Evolutionary conservation across 2,797 vertebrate species (phyloP).

Genomic region (Sebastiscus tertius): DNA sequence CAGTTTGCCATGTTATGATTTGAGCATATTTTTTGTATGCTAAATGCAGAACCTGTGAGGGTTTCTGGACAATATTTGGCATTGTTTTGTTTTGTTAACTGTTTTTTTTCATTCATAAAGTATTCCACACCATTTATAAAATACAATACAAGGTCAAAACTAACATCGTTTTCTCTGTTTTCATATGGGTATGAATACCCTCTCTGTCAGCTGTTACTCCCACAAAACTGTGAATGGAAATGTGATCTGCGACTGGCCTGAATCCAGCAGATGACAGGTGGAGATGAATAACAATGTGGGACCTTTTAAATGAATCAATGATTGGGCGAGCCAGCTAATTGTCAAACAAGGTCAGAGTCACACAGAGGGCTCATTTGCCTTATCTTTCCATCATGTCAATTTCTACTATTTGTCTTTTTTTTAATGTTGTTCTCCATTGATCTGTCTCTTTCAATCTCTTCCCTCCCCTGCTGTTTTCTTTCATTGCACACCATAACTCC

Average conservation of each 20-base stretch:
- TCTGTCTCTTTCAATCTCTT: not conserved
- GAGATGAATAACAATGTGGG: constrained; percentile 42
- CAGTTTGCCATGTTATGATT: no score
- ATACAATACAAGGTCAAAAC: not conserved
- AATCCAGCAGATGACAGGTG: constrained; percentile 42
- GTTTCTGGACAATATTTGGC: no score
- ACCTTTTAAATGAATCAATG: constrained; percentile 48
- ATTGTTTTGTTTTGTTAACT: no score
- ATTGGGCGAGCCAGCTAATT: constrained; percentile 52
- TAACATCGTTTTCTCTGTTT: not conserved
- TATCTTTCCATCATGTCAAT: constrained; percentile 12
- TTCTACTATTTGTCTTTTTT: not conserved
- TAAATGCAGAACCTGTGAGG: no score
- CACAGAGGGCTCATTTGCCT: constrained; percentile 27
- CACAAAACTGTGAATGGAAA: constrained; percentile 17
- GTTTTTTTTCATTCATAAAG: not conserved
- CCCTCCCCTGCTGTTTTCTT: constrained; percentile 15
- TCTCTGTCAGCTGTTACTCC: constrained; percentile 4
- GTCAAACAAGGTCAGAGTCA: constrained; percentile 53
- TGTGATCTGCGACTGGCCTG: constrained; percentile 42
- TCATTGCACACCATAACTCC: constrained; percentile 17
- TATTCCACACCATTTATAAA: not conserved
- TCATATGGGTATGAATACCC: not conserved
- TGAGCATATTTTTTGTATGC: no score
- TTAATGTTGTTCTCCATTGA: not conserved